Base-by-base conservation (phyloP, 1,140 invertebrate species). In the Parasteatoda tepidariorum region DNA sequence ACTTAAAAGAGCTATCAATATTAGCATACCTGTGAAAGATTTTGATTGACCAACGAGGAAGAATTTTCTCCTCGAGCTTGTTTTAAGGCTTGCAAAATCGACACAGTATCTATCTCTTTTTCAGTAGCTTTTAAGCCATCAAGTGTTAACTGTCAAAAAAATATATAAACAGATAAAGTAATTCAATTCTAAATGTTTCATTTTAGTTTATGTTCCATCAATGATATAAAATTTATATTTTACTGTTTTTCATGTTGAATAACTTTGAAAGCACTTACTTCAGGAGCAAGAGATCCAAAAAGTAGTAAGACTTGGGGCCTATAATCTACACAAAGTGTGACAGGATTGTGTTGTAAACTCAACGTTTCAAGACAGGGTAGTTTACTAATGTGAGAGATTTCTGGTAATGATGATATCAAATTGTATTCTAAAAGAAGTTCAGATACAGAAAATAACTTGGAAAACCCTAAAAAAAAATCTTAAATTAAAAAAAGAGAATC, bases 41-140 rank as follows among this genome's bases (percentile, higher is more conserved):
- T n/a, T 48, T 48, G 38, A 48, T 18, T 48, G 9, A 9, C 38
- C 38, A 48, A 18, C 38, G 15, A 22, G 18, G 54, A 28, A n/a
- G n/a, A 34, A n/a, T 55, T 90, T n/a, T 91, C 91, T 85, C 93
- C 92, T 79, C 90, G 91, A 2, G 92, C 93, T 75, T 92, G 93
- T 86, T 94, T 92, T 70, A 98, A 90, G 0, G 96, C 96, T 88
- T 96, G 94, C 61, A 97, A 89, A 15, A 98, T 93, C 48, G 95
- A 93, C 0, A 97, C 95, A 15, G 95, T 97, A 87, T 98, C 96
- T 61, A 97, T 88, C 89, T 98, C 97, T 86, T 94, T 94, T 87
- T 96, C 93, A 31, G 94, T 93, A 0, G 95, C 92, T 85, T 93
- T 94, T 86, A 96, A 93, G 88, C 95, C 95, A 87, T 98, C 97